These are phyloP conservation scores for Hedya salicella DNA, from an alignment of 2,888 invertebrate genomes.

Conservation along the genomic window DNA sequence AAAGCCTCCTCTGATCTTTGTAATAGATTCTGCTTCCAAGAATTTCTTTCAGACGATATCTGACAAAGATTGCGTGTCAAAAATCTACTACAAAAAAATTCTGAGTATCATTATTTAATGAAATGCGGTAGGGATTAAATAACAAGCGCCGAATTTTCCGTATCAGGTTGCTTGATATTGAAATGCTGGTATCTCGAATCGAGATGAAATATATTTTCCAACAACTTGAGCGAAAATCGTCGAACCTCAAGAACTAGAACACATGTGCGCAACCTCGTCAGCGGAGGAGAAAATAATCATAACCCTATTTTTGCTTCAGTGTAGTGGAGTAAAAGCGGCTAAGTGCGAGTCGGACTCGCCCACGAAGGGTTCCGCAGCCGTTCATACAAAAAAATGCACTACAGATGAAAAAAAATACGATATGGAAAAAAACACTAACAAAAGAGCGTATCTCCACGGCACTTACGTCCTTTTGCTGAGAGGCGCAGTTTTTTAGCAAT, in stretches of 20 bases:
- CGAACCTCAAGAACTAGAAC: background rate
- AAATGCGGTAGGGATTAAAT: background rate
- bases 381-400: no score
- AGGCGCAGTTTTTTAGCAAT: no score
- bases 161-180: background rate
- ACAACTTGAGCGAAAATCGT: background rate
- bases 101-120: background rate
- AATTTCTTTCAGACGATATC: background rate
- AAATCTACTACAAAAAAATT: background rate
- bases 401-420: no score
- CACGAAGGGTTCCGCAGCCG: no score
- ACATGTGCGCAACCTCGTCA: no score
- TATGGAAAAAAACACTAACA: no score
- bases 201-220: background rate
- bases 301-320: no score
- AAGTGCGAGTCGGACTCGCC: no score
- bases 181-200: background rate
- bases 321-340: no score
- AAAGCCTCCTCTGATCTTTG: background rate
- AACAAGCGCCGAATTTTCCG: background rate
- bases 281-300: no score
- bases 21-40: background rate
- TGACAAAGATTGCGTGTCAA: constrained; percentile 13
- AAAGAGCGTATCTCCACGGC: no score
- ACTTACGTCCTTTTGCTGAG: no score